phyloP scores from a whole-genome alignment of 2,888 invertebrate genomes.

The Ligdia adustata region DNA sequence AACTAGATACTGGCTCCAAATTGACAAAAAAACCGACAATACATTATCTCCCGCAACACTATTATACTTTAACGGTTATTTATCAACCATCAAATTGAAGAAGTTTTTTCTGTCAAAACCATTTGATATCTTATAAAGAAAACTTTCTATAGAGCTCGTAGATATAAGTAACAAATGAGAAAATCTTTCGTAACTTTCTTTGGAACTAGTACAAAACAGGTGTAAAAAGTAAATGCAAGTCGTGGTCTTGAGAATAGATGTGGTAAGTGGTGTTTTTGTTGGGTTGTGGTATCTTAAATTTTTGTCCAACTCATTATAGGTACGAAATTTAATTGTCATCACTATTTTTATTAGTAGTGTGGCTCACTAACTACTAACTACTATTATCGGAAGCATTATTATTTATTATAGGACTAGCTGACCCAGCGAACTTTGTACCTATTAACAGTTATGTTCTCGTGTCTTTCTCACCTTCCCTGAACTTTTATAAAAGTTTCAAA shows the following conservation, averaged over 20 bases:
- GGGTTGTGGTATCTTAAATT: too few species aligned
- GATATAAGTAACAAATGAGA: conserved; percentile 29
- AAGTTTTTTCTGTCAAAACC: conserved; percentile 22
- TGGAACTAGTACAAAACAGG: conserved; percentile 25
- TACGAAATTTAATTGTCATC: too few species aligned
- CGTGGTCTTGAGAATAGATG: conserved; percentile 23
- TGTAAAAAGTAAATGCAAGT: conserved; percentile 31
- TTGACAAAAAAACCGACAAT: conserved; percentile 27
- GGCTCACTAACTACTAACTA: too few species aligned
- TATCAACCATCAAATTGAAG: conserved; percentile 23
- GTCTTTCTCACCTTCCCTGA: too few species aligned
- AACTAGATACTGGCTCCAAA: too few species aligned
- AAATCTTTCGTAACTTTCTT: conserved; percentile 33
- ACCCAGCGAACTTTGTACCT: too few species aligned
- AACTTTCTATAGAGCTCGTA: conserved; percentile 20
- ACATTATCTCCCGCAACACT: conserved; percentile 16
- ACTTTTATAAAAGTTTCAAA: too few species aligned
- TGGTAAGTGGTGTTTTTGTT: conserved; percentile 30
- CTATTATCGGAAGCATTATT: too few species aligned
- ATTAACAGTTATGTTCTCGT: too few species aligned
- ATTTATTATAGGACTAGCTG: too few species aligned
- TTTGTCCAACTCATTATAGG: too few species aligned
- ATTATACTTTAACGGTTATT: conserved; percentile 19
- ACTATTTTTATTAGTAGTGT: too few species aligned
- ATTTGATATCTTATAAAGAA: conserved; percentile 21